Evolutionary conservation across 2,888 invertebrate species (phyloP), one percentile per base, ranked within the genome.

Genomic region (Platerodrilus igneus): DNA sequence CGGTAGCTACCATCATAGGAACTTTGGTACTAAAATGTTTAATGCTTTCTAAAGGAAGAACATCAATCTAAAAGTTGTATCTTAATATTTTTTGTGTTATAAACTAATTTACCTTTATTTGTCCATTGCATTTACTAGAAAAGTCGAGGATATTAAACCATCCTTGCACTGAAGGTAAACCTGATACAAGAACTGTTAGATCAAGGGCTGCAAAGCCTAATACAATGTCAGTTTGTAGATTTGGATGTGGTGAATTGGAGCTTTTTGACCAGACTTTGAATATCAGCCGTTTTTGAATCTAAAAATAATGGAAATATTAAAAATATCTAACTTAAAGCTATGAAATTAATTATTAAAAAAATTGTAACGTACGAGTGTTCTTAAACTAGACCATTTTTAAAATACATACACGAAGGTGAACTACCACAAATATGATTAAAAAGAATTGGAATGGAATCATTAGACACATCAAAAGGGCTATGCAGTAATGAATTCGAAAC

Each of bases 141-240:
- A 77, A 76, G 52, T 79, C 78, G n/a, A 77, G 69, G 28, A 81
- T 76, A 56, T 78, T 77, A 54, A 76, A 79, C 75, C 77, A 78
- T n/a, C 78, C 79, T 29, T 72, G 73, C 30, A 79, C 69, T 18
- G 67, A 67, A 6, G 74, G 70, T 47, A 75, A 67, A 3, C 73
- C 73, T 20, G 69, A 66, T 11, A 69, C 52, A 15, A 79, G 62
- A 11, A 73, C 68, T 2, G 72, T 74, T 22, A 81, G 61, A 64
- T 79, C 77, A 14, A 81, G 60, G 3, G 77, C 72, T 7, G 76
- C 73, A 59, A 78, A 77, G 3, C 80, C 80, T 34, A 80, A 65
- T 1, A 79, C 72, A 4, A 71, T 66, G 58, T 80, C 79, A 39
- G 71, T 73, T 40, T 74, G 69, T 17, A 75, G 69, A 43, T 74